Percentiles rank a stretch among this genome's conserved stretches.
These are phyloP conservation scores for Embidobia sp. DNA, from an alignment of 2,888 invertebrate species.

Conservation along the genomic window DNA sequence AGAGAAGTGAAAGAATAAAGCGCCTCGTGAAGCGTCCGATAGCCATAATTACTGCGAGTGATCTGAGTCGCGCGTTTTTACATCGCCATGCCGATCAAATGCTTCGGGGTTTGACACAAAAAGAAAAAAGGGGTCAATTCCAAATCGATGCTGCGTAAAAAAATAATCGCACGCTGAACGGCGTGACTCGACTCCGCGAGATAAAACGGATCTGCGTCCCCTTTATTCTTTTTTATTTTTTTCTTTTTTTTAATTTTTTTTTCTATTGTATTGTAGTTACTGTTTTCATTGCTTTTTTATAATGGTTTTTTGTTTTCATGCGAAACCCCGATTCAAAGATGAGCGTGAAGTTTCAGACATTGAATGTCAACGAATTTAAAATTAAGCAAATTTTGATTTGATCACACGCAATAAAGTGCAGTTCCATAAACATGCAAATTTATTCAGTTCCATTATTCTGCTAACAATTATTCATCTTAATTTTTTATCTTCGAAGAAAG, in stretches of 20 bases:
- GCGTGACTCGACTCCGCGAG: too few species aligned
- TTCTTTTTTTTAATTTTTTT: background rate
- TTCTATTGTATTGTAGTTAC: background rate
- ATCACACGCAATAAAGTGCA: too few species aligned
- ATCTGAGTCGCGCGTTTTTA: slow-evolving; percentile 55
- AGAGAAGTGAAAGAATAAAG: slow-evolving; percentile 34
- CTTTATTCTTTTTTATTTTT: background rate
- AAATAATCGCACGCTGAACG: slow-evolving; percentile 12
- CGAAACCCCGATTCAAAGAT: slow-evolving; percentile 32
- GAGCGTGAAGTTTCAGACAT: too few species aligned
- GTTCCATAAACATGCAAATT: too few species aligned
- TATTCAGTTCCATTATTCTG: too few species aligned
- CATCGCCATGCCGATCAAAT: slow-evolving; percentile 53
- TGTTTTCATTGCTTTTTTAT: background rate
- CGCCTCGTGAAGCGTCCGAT: slow-evolving; percentile 42
- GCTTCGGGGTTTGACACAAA: slow-evolving; percentile 46
- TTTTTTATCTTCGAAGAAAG: too few species aligned
- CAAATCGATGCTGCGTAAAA: slow-evolving; percentile 27
- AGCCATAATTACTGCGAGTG: slow-evolving; percentile 62
- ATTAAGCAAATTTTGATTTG: too few species aligned
- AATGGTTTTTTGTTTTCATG: slow-evolving; percentile 16
- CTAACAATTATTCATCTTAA: too few species aligned
- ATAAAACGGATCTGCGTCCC: too few species aligned
- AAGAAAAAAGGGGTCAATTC: slow-evolving; percentile 29
- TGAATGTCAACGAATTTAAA: too few species aligned